Percentiles rank a stretch among this genome's conserved stretches.
Evolutionary conservation across 2,113 vertebrate genomes (phyloP).

Genomic region (Aythya baeri): DNA sequence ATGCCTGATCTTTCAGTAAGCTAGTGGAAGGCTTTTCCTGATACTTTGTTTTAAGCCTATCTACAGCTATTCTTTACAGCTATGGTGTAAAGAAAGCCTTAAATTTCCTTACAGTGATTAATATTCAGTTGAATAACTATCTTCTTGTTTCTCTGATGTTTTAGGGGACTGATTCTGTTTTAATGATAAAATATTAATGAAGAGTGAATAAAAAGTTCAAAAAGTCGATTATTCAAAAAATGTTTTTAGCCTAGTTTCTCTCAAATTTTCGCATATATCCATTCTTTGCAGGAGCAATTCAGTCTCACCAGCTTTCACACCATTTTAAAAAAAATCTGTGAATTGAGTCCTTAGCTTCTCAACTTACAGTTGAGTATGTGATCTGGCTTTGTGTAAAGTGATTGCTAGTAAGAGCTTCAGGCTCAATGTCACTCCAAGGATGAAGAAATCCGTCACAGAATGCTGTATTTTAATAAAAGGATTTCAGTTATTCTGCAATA

Average conservation of each 20-base stretch:
- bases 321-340: slow-evolving; percentile 18
- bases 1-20: neutral
- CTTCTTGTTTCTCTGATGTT: neutral
- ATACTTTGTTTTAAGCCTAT: neutral
- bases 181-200: neutral
- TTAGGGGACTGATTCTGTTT: neutral
- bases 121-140: neutral
- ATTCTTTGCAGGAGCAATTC: slow-evolving; percentile 27
- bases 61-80: neutral
- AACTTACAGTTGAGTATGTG: slow-evolving; percentile 32
- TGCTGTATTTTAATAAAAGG: slow-evolving; percentile 69
- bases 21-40: neutral
- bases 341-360: slow-evolving; percentile 31
- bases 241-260: neutral
- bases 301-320: slow-evolving; percentile 21
- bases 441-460: slow-evolving; percentile 63
- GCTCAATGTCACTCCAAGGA: slow-evolving; percentile 66
- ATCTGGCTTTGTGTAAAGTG: slow-evolving; percentile 63
- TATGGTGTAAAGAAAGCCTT: neutral
- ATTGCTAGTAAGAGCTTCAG: slow-evolving; percentile 65
- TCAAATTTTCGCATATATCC: neutral
- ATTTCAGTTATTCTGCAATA: slow-evolving; percentile 47
- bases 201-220: neutral
- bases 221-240: neutral
- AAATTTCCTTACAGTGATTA: neutral